A percentile compares a stretch with the other conserved stretches of the same genome.
Evolutionary conservation across 2,797 vertebrate species (phyloP).

Genomic region (Microcaecilia unicolor): DNA sequence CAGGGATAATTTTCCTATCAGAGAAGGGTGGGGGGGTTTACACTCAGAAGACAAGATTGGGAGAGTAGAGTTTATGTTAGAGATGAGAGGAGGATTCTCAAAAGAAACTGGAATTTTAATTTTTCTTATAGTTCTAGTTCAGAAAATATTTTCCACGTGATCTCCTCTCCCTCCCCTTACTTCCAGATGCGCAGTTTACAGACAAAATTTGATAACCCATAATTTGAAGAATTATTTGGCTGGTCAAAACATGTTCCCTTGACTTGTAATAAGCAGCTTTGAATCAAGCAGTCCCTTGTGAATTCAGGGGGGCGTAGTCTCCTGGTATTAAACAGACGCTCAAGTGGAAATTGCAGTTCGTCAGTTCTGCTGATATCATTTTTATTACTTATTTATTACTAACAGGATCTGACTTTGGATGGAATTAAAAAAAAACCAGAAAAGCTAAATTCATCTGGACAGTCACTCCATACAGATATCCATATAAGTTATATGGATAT

Average conservation of each 20-base stretch:
- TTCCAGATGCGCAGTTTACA: neutral
- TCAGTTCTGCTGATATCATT: no score
- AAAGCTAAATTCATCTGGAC: no score
- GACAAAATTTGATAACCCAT: slow-evolving; percentile 39
- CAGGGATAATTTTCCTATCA: no score
- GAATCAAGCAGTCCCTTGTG: slow-evolving; percentile 23
- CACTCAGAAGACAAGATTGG: neutral
- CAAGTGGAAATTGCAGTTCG: no score
- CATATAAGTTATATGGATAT: no score
- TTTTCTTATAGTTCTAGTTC: slow-evolving; percentile 36
- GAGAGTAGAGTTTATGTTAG: slow-evolving; percentile 21
- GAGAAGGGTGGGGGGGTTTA: neutral
- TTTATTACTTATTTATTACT: no score
- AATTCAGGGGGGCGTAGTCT: slow-evolving; percentile 10
- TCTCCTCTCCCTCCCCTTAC: neutral
- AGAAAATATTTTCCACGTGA: slow-evolving; percentile 28
- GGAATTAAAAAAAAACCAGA: no score
- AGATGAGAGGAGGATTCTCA: slow-evolving; percentile 13
- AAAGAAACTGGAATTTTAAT: slow-evolving; percentile 34
- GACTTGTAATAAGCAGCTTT: slow-evolving; percentile 38
- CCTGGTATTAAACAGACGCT: slow-evolving; percentile 1
- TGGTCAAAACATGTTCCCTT: slow-evolving; percentile 30
- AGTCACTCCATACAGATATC: no score
- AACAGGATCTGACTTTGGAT: no score
- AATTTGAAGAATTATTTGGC: slow-evolving; percentile 48